Base-by-base conservation (phyloP, 2,113 vertebrate species). In the Hippoglossus stenolepis region DNA sequence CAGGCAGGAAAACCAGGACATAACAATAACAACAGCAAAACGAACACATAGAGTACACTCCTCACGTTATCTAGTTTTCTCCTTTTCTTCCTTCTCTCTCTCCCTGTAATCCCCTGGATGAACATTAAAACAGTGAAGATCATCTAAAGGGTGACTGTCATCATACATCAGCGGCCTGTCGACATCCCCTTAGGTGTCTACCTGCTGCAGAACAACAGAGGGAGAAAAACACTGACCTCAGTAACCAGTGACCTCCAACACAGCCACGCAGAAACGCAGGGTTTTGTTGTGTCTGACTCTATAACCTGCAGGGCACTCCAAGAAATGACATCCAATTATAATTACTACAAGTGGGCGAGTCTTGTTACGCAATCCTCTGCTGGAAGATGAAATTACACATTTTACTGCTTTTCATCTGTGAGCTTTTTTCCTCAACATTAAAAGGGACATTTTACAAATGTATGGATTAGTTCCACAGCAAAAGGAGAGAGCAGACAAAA, bases 141-240 rank as follows among this genome's bases (percentile, higher is more conserved):
- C 75, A 80, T 81, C 65, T 70, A 69, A 75, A 78, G 77, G 73
- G 63, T 49, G 77, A 74, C 56, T 79, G 84, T 85, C 77, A 75
- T 40, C 21, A 63, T 56, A 15, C 59, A 88, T 85, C 76, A 87
- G 72, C 61, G 53, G 23, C 35, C n/a, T 70, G 63, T 65, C 51
- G 70, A 76, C 61, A 18, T 75, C 20, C 49, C 64, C 61, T 65
- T 21, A 78, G 84, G 67, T 17, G 14, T 73, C 21, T 69, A 75
- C 78, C 80, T 87, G 64, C 74, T 63, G 38, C 40, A 72, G 31
- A 31, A 31, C 13, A 57, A 9, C n/a, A 73, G 4, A 49, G 51
- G 3, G 51, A 51, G 20, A 20, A 6, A 14, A 38, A 1, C 26
- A 28, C 31, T 63, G 68, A 80, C 70, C 26, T 79, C 35, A 53